Evolutionary conservation across 2,888 invertebrate species (phyloP), one percentile per base, ranked within the genome.

Genomic region (Parelbella ahira): DNA sequence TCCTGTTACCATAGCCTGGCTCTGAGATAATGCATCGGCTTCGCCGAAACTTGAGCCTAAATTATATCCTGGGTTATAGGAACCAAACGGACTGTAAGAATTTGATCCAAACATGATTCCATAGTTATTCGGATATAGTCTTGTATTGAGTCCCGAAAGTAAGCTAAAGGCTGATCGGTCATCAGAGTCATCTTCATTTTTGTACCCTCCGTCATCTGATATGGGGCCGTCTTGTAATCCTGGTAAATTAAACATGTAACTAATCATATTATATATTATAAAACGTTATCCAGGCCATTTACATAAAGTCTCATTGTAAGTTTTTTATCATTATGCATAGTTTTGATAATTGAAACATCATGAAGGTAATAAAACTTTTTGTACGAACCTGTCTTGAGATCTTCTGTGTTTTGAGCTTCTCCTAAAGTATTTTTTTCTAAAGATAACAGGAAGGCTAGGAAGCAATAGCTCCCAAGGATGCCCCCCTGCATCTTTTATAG

Each of bases 391-490:
- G 27, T 18, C n/a, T 8, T 25, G n/a, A 27, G 10, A 47, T 50
- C 46, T 44, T 53, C 45, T 32, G 47, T 36, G 19, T 37, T 49
- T 48, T 53, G 45, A 36, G 52, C 44, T 27, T 41, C 45, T 44
- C 48, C 49, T 36, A n/a, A n/a, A n/a, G n/a, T n/a, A n/a, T n/a
- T n/a, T n/a, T n/a, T n/a, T n/a, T n/a, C n/a, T n/a, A 51, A 47
- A 46, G 54, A 56, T 47, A 58, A 48, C 51, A 63, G 53, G 58
- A 56, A 57, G 56, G 60, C 55, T 25, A 65, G 53, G 59, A 60
- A 58, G 55, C 54, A 55, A 8, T 61, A n/a, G 50, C 63, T 56
- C 49, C 60, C 48, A 28, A 57, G 24, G 18, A 45, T 42, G 50
- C 52, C 57, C 39, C 50, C 57, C 55, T 51, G 56, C 66, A 64